A percentile compares a stretch with the other conserved stretches of the same genome.
phyloP scores from a whole-genome alignment of 1,140 invertebrate genomes.

The Drosophila pseudoananassae region DNA sequence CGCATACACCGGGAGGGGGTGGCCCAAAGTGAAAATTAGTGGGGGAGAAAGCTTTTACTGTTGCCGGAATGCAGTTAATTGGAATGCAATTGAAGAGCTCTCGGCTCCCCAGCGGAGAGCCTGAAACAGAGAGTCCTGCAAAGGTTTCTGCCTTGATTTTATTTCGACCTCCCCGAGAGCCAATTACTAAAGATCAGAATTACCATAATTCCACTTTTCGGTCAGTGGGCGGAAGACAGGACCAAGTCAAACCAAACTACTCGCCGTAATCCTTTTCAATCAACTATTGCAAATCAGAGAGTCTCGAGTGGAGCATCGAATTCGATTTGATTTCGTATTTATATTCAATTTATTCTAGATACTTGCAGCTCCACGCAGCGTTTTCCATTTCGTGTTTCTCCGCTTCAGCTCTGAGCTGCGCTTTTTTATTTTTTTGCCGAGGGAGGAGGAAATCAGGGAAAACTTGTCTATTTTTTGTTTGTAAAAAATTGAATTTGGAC shows the following conservation, averaged over 20 bases:
- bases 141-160: constrained; percentile 51
- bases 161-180: constrained; percentile 24
- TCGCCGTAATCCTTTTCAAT: constrained; percentile 50
- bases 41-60: constrained; percentile 28
- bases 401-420: constrained; percentile 18
- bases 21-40: constrained; percentile 13
- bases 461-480: constrained; percentile 49
- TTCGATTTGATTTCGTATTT: constrained; percentile 74
- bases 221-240: neutral
- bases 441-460: constrained; percentile 47
- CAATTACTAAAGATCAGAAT: constrained; percentile 40
- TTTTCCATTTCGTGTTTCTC: constrained; percentile 29
- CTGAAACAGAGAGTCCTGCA: constrained; percentile 52
- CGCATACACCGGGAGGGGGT: constrained; percentile 7
- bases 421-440: constrained; percentile 16
- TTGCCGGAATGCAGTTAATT: constrained; percentile 59
- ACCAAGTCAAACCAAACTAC: constrained; percentile 25
- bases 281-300: constrained; percentile 44
- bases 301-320: constrained; percentile 30
- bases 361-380: constrained; percentile 62
- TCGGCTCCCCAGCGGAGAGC: neutral
- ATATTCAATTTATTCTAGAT: constrained; percentile 77
- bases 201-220: neutral
- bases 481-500: constrained; percentile 45
- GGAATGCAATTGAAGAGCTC: constrained; percentile 70